Conservation (phyloP, 2,888 invertebrate genomes). For the Chrysomela aeneicollis region DNA sequence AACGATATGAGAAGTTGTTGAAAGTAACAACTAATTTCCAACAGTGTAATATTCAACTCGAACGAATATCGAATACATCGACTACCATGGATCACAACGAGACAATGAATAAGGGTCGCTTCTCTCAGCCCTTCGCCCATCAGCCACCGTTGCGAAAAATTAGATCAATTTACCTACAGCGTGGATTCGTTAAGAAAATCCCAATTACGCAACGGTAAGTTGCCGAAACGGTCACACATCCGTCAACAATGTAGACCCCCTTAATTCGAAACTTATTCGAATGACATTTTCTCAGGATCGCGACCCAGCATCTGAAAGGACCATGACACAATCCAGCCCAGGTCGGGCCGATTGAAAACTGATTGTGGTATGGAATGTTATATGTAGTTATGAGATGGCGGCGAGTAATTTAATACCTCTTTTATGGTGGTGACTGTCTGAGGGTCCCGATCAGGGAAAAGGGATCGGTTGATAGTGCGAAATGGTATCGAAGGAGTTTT, state of each 20-base stretch:
- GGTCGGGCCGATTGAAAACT: slow-evolving; percentile 32
- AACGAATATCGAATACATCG: not conserved
- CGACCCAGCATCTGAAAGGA: slow-evolving; percentile 28
- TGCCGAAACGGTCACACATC: slow-evolving; percentile 55
- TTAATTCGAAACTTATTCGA: slow-evolving; percentile 61
- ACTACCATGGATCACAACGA: not conserved
- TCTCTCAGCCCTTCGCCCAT: slow-evolving; percentile 27
- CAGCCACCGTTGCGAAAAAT: slow-evolving; percentile 34
- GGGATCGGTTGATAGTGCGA: not conserved
- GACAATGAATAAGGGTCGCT: not conserved
- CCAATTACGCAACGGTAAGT: slow-evolving; percentile 49
- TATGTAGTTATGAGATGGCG: slow-evolving; percentile 57
- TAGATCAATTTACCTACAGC: slow-evolving; percentile 43
- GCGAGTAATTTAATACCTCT: slow-evolving; percentile 62
- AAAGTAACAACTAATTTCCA: too few relatives aligned
- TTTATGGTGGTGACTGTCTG: slow-evolving; percentile 60
- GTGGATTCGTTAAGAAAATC: slow-evolving; percentile 48
- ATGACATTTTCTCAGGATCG: slow-evolving; percentile 60
- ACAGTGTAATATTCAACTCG: not conserved
- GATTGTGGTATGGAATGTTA: slow-evolving; percentile 49
- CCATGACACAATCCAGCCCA: slow-evolving; percentile 27
- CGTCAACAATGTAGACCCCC: slow-evolving; percentile 59
- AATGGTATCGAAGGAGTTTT: not conserved
- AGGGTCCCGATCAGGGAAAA: slow-evolving; percentile 38
- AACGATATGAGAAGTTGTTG: too few relatives aligned